phyloP scores from a whole-genome alignment of 2,797 vertebrate species.

The Rhabdophis nuchalis region DNA sequence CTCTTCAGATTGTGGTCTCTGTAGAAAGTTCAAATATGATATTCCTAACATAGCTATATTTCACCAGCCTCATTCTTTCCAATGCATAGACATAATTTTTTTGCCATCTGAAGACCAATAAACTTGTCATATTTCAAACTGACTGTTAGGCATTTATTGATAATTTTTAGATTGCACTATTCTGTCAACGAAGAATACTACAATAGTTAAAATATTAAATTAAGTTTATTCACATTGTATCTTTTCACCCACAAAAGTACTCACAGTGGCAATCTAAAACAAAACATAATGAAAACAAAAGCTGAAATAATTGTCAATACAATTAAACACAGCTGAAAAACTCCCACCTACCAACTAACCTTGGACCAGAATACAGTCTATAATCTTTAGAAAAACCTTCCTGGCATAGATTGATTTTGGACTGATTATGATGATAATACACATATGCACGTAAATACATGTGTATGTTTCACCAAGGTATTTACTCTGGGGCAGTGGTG shows the following conservation, averaged over 20 bases:
- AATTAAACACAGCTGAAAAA: neutral
- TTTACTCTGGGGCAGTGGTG: neutral
- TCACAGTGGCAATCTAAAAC: neutral
- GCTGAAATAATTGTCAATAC: neutral
- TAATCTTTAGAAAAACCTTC: neutral
- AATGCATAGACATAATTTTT: neutral
- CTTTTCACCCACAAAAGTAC: neutral
- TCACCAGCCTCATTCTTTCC: neutral
- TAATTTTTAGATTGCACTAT: neutral
- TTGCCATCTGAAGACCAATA: neutral
- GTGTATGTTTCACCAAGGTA: neutral
- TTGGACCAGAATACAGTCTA: neutral
- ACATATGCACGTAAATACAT: neutral
- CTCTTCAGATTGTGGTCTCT: neutral
- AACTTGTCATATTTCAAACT: neutral
- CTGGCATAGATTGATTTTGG: neutral
- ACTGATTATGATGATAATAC: neutral
- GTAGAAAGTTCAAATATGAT: neutral
- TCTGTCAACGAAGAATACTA: neutral
- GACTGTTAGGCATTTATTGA: neutral
- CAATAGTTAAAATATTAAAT: neutral
- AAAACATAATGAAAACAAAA: neutral
- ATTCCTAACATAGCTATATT: neutral
- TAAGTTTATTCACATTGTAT: neutral
- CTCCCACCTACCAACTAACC: neutral